Conservation (phyloP, 2,888 invertebrate species). For the Parnassius apollo region DNA sequence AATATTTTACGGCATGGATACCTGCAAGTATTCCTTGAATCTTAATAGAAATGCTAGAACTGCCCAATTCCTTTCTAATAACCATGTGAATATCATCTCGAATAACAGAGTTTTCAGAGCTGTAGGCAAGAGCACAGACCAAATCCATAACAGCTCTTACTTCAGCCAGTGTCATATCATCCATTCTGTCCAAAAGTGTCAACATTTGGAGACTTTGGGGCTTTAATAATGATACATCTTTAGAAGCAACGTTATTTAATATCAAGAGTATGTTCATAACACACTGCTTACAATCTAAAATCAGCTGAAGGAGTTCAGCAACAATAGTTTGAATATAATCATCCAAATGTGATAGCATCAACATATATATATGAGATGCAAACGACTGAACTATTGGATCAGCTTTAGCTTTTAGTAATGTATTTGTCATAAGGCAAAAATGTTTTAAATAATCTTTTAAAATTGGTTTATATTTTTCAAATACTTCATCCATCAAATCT, state of each 20-base stretch:
- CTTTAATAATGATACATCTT: slow-evolving; percentile 71
- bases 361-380: slow-evolving; percentile 80
- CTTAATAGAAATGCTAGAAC: slow-evolving; percentile 83
- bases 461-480: slow-evolving; percentile 78
- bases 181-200: slow-evolving; percentile 87
- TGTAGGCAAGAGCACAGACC: slow-evolving; percentile 86
- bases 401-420: slow-evolving; percentile 71
- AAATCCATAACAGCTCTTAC: slow-evolving; percentile 89
- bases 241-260: slow-evolving; percentile 62
- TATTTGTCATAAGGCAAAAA: slow-evolving; percentile 79
- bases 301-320: slow-evolving; percentile 64
- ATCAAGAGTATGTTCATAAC: slow-evolving; percentile 58
- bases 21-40: slow-evolving; percentile 89
- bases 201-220: slow-evolving; percentile 83
- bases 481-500: slow-evolving; percentile 77
- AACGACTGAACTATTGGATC: slow-evolving; percentile 80
- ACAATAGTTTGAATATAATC: slow-evolving; percentile 64
- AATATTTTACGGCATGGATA: slow-evolving; percentile 87
- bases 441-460: slow-evolving; percentile 79
- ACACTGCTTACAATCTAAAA: slow-evolving; percentile 62
- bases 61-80: slow-evolving; percentile 90
- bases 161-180: slow-evolving; percentile 86
- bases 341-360: slow-evolving; percentile 67
- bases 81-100: slow-evolving; percentile 92
- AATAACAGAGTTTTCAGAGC: slow-evolving; percentile 74